These are phyloP conservation scores for Venusia cambrica DNA, from an alignment of 2,888 invertebrate species.

Conservation along the genomic window DNA sequence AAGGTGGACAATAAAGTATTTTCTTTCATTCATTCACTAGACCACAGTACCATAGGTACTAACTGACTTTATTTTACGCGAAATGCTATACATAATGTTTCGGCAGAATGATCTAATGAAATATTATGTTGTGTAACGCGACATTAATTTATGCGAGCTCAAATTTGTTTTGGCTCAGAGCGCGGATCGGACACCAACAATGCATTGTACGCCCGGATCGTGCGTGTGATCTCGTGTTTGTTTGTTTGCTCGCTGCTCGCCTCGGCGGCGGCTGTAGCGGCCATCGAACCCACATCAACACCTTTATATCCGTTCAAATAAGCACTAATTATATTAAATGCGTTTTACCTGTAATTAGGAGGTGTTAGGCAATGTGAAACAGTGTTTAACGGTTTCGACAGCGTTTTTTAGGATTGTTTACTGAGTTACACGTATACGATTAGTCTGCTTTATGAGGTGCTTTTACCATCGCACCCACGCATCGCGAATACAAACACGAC, in stretches of 20 bases:
- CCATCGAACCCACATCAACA: conserved; percentile 56
- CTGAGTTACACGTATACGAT: conserved; percentile 53
- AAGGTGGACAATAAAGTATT: too few species aligned
- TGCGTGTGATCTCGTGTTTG: conserved; percentile 52
- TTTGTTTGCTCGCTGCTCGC: too few species aligned
- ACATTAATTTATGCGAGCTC: conserved; percentile 46
- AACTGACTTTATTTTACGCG: conserved; percentile 19
- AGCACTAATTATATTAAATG: conserved; percentile 74
- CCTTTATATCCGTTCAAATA: conserved; percentile 67
- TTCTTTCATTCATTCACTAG: too few species aligned
- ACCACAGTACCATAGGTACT: too few species aligned
- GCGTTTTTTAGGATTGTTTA: conserved; percentile 59
- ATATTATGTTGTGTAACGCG: conserved; percentile 42
- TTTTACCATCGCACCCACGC: conserved; percentile 54
- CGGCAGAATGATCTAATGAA: conserved; percentile 34
- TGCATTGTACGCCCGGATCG: conserved; percentile 51
- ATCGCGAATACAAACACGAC: conserved; percentile 59
- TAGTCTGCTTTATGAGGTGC: conserved; percentile 64
- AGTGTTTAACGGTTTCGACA: conserved; percentile 62
- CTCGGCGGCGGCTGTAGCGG: too few species aligned
- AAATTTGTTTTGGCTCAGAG: conserved; percentile 44
- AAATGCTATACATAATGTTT: conserved; percentile 13
- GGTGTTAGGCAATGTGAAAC: conserved; percentile 72
- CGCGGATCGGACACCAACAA: conserved; percentile 55
- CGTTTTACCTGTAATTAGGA: conserved; percentile 77